Evolutionary conservation across 2,888 invertebrate species (phyloP).

Genomic region (Carcina quercana): DNA sequence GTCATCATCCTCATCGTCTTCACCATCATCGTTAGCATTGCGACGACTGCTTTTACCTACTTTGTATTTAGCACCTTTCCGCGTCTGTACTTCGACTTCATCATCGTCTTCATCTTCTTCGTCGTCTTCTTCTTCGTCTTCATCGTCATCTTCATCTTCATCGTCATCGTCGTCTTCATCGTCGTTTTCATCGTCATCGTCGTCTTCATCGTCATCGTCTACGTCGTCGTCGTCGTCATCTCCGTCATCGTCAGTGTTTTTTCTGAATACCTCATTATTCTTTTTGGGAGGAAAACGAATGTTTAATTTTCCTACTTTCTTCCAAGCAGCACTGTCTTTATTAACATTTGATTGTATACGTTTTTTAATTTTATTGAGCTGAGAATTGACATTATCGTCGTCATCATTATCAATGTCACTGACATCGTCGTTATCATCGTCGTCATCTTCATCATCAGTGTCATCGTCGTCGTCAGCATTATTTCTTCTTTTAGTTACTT

Average conservation of each 20-base stretch:
- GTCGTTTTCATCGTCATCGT: constrained; percentile 34
- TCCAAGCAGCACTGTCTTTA: constrained; percentile 27
- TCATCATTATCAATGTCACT: constrained; percentile 52
- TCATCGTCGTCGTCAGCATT: constrained; percentile 41
- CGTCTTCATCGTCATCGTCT: constrained; percentile 50
- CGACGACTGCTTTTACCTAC: constrained; percentile 32
- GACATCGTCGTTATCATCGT: constrained; percentile 41
- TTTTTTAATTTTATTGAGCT: constrained; percentile 37
- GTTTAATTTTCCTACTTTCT: constrained; percentile 29
- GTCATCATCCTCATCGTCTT: constrained; percentile 64
- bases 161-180: constrained; percentile 53
- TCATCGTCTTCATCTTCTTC: constrained; percentile 61
- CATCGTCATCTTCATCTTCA: constrained; percentile 53
- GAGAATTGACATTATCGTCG: constrained; percentile 47
- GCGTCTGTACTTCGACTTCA: constrained; percentile 41
- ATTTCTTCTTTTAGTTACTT: constrained; percentile 38
- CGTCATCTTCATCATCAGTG: constrained; percentile 30
- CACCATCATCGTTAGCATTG: constrained; percentile 27
- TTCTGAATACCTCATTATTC: too few species aligned
- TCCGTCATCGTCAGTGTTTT: constrained; percentile 54
- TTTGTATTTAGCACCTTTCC: constrained; percentile 26
- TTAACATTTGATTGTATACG: constrained; percentile 45
- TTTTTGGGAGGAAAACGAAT: constrained; percentile 26
- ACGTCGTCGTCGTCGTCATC: constrained; percentile 39
- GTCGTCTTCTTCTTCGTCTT: constrained; percentile 36